Base-by-base conservation (phyloP, 2,113 vertebrate genomes). In the Brachypodius melanocephalos region DNA sequence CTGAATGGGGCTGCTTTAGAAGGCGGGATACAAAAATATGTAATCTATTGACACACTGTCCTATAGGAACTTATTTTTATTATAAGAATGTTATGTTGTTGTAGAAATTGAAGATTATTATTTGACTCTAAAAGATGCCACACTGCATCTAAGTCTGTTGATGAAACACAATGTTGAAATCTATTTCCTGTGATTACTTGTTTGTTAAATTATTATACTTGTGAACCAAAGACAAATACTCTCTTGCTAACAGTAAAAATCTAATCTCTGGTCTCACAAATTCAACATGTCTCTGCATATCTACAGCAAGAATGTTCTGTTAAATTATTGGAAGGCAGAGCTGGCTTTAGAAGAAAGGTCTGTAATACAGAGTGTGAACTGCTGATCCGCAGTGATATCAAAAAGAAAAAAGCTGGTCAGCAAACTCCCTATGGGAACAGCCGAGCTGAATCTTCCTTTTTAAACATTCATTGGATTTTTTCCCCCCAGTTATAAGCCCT, bases 401-500 rank as follows among this genome's bases (percentile, higher is more conserved):
- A 81, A 97, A 93, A 73, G 85, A 87, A 96, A 91, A 92, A 83
- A 48, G 51, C 82, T 58, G 55, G 88, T 88, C 86, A 95, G 95
- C 89, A 59, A 73, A 66, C 21, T 96, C 90, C 92, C 77, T 77
- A 52, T 79, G 83, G 78, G 89, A 95, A 88, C 62, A 93, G 89
- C 68, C 78, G 92, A 97, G 92, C 68, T 92, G 91, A 95, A 79
- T 94, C 62, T 89, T 84, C 88, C 45, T 85, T 95, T 96, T 90
- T 65, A 96, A 94, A 84, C 79, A 96, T 89, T 83, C 95, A 93
- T 67, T 88, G 83, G 75, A 94, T 82, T 63, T 57, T 1, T 0
- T 1, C 6, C 10, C 19, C 31, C 22, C 43, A 76, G n/a, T 80
- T 94, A 85, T 36, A 88, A 87, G 43, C 57, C 29, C 51, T 46